Evolutionary conservation across 2,888 invertebrate species (phyloP).

Genomic region (Caenorhabditis wallacei): DNA sequence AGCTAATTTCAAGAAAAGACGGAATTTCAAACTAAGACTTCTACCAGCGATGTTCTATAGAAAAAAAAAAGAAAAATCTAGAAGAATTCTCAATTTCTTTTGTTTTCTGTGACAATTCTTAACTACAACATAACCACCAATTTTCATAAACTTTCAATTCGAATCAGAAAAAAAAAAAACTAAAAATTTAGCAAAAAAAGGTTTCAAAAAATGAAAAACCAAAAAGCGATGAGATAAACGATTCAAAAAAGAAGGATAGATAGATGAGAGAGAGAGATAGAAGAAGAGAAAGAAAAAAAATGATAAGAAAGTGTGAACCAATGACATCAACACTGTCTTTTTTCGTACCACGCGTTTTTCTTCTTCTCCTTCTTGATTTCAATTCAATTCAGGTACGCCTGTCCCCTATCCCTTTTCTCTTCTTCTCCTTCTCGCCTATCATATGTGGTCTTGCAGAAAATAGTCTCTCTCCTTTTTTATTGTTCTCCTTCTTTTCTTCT

Average conservation of each 20-base stretch:
- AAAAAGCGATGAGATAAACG: neutral
- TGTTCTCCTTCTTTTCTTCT: too few relatives aligned
- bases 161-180: too few relatives aligned
- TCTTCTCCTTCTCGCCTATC: constrained; percentile 4
- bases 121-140: too few relatives aligned
- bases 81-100: too few relatives aligned
- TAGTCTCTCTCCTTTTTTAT: neutral
- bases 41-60: too few relatives aligned
- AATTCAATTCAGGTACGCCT: too few relatives aligned
- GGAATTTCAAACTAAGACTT: too few relatives aligned
- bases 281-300: neutral
- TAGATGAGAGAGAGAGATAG: neutral
- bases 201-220: neutral
- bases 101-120: too few relatives aligned
- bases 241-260: neutral
- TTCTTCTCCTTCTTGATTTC: constrained; percentile 4
- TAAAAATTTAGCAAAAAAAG: too few relatives aligned
- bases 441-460: neutral
- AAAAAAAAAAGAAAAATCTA: too few relatives aligned
- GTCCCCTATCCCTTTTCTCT: neutral
- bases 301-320: constrained; percentile 3
- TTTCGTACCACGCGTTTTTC: constrained; percentile 6
- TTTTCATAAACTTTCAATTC: too few relatives aligned
- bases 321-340: constrained; percentile 7
- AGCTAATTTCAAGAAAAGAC: too few relatives aligned